Evolutionary conservation across 2,888 invertebrate genomes (phyloP).

Genomic region (Ophion obscuratus): DNA sequence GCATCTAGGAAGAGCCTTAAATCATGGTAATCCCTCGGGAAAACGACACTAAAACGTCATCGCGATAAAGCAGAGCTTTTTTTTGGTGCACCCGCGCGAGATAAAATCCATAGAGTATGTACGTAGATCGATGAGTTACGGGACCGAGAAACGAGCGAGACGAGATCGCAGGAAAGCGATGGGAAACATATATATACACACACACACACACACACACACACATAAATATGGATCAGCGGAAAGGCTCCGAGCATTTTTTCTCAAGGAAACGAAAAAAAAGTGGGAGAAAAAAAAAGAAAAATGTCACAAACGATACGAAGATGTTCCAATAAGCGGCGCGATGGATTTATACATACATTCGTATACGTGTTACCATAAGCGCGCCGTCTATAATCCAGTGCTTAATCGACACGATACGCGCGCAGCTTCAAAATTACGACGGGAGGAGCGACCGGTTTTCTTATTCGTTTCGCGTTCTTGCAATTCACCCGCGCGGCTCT

Average conservation of each 20-base stretch:
- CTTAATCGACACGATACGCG: background rate
- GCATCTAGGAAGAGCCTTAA: background rate
- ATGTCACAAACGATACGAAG: background rate
- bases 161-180: too few species aligned
- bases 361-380: background rate
- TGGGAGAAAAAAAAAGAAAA: background rate
- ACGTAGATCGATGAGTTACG: background rate
- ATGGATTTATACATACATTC: background rate
- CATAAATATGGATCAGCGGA: background rate
- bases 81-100: background rate
- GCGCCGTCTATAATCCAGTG: background rate
- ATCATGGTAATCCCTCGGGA: background rate
- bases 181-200: too few species aligned
- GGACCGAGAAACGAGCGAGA: too few species aligned
- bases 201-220: background rate
- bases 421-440: background rate
- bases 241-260: background rate
- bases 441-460: background rate
- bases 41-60: background rate
- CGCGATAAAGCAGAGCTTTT: background rate
- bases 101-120: background rate
- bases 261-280: background rate
- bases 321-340: background rate
- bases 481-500: background rate
- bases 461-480: background rate